phyloP scores from a whole-genome alignment of 2,113 vertebrate species.

The Ceuthmochares aereus region DNA sequence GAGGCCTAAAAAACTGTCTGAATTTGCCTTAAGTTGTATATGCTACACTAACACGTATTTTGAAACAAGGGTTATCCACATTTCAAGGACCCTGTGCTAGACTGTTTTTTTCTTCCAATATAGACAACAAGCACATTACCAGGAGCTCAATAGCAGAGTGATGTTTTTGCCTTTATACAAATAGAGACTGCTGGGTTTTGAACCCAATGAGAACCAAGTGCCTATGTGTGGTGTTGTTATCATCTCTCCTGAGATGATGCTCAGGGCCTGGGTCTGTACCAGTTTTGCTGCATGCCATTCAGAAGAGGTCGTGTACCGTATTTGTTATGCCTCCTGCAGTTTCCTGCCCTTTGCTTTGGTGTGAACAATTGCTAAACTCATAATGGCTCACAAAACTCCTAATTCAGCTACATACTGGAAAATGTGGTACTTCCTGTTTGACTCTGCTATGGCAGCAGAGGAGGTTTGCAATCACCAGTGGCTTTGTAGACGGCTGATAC shows the following conservation, averaged over 20 bases:
- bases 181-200: neutral
- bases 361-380: neutral
- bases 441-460: neutral
- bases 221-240: neutral
- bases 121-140: neutral
- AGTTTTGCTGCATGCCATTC: neutral
- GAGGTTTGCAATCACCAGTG: neutral
- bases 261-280: neutral
- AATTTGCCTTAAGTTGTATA: neutral
- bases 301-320: neutral
- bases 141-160: neutral
- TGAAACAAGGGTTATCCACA: neutral
- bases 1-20: neutral
- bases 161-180: neutral
- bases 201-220: neutral
- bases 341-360: neutral
- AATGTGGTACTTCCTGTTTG: neutral
- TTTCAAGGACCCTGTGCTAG: neutral
- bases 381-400: neutral
- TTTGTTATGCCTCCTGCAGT: neutral
- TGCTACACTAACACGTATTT: neutral
- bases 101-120: neutral
- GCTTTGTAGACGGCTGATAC: constrained; percentile 16
- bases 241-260: neutral
- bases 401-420: neutral